Conservation (phyloP, 2,797 vertebrate genomes). For the Pseudopleuronectes americanus region DNA sequence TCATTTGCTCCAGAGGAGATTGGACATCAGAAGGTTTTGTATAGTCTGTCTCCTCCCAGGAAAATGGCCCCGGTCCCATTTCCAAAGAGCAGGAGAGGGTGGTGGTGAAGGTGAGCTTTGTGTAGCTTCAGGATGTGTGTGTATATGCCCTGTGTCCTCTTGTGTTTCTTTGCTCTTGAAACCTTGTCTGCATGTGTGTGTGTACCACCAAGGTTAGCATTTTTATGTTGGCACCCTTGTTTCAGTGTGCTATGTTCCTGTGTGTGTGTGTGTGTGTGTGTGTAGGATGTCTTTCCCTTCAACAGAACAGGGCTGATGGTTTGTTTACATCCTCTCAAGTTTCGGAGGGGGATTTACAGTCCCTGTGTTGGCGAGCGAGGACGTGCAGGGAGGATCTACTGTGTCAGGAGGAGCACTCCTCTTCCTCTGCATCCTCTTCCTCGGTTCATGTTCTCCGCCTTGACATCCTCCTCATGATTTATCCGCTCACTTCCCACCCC, state of each 20-base stretch:
- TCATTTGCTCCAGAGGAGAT: slow-evolving; percentile 1
- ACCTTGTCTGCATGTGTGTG: too few species aligned
- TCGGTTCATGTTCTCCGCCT: slow-evolving; percentile 15
- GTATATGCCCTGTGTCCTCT: neutral
- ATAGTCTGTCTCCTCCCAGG: neutral
- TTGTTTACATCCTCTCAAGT: slow-evolving; percentile 75
- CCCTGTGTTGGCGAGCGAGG: slow-evolving; percentile 35
- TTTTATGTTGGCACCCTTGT: slow-evolving; percentile 20
- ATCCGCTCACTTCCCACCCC: neutral
- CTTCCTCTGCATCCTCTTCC: slow-evolving; percentile 33
- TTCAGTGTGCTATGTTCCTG: neutral
- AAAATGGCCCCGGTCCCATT: slow-evolving; percentile 3
- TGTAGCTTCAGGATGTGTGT: neutral
- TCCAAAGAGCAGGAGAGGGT: neutral
- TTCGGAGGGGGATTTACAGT: slow-evolving; percentile 73
- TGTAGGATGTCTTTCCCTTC: slow-evolving; percentile 9
- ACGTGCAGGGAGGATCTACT: slow-evolving; percentile 27
- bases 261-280: neutral
- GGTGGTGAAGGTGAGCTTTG: neutral
- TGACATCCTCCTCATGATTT: neutral
- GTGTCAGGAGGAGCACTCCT: slow-evolving; percentile 28
- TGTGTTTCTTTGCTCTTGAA: neutral
- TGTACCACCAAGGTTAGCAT: neutral
- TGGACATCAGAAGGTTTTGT: slow-evolving; percentile 4
- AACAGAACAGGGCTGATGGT: slow-evolving; percentile 51